Evolutionary conservation across 1,140 invertebrate genomes (phyloP).

Genomic region (Bradysia coprophila): DNA sequence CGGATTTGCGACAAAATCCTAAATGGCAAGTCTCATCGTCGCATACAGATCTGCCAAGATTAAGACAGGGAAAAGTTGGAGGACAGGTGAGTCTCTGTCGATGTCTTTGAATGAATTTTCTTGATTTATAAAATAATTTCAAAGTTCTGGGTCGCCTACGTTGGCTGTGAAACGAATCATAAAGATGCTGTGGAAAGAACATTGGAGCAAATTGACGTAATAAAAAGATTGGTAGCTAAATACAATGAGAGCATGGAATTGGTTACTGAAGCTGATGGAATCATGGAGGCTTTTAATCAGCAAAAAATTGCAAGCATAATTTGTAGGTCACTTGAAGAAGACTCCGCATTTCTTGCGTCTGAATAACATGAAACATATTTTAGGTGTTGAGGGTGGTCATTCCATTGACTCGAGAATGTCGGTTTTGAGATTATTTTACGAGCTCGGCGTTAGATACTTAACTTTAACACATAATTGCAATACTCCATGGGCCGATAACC

Average conservation of each 20-base stretch:
- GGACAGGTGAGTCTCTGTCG: too few relatives aligned
- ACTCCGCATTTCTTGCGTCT: too few relatives aligned
- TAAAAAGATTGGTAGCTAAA: conserved; percentile 55
- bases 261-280: conserved; percentile 35
- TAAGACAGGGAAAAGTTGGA: too few relatives aligned
- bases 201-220: conserved; percentile 67
- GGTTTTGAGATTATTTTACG: conserved; percentile 53
- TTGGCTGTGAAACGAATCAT: conserved; percentile 52
- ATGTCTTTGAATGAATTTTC: too few relatives aligned
- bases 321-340: too few relatives aligned
- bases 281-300: conserved; percentile 29
- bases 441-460: conserved; percentile 57
- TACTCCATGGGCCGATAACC: conserved; percentile 53
- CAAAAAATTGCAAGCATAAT: conserved; percentile 49
- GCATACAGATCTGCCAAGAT: too few relatives aligned
- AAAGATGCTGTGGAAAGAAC: conserved; percentile 61
- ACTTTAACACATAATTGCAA: conserved; percentile 66
- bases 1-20: too few relatives aligned
- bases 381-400: conserved; percentile 63
- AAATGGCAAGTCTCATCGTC: too few relatives aligned
- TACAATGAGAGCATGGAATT: conserved; percentile 43
- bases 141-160: conserved; percentile 46
- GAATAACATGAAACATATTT: too few relatives aligned
- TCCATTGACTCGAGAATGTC: conserved; percentile 57
- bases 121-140: too few relatives aligned